Conservation (phyloP, 2,888 invertebrate species). For the Arenicola marina region DNA sequence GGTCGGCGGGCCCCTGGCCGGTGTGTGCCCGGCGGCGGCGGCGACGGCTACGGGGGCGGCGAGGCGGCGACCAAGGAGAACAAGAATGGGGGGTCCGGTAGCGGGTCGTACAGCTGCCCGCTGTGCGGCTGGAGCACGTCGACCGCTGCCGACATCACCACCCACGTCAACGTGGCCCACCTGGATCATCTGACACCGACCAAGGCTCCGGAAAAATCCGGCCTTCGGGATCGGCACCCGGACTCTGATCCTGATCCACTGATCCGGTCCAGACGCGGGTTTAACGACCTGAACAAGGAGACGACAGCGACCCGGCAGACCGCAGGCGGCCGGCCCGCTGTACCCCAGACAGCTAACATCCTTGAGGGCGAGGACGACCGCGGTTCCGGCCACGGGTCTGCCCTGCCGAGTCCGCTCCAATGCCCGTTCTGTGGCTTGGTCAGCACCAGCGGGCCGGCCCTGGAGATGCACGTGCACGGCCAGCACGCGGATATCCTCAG, state of each 20-base stretch:
- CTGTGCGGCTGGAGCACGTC: constrained; percentile 79
- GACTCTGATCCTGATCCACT: too few species aligned
- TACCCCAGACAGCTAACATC: constrained; percentile 65
- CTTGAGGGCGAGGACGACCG: not conserved
- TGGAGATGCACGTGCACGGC: constrained; percentile 84
- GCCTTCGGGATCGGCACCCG: not conserved
- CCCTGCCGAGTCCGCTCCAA: constrained; percentile 68
- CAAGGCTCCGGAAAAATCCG: not conserved
- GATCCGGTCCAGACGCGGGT: too few species aligned
- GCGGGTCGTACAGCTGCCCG: constrained; percentile 66
- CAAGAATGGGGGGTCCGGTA: too few species aligned
- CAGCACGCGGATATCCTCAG: constrained; percentile 77
- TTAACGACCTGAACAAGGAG: too few species aligned
- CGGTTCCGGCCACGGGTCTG: too few species aligned
- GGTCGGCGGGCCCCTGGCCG: not conserved
- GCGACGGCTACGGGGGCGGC: too few species aligned
- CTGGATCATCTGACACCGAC: constrained; percentile 64
- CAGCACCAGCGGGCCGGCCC: constrained; percentile 68
- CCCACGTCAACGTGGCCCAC: constrained; percentile 84
- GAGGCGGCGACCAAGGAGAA: too few species aligned
- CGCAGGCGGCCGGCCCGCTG: constrained; percentile 64
- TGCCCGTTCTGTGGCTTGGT: constrained; percentile 81
- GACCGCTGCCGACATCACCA: constrained; percentile 74
- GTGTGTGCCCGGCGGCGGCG: too few species aligned
- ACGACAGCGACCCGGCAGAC: constrained; percentile 58